phyloP scores from a whole-genome alignment of 2,888 invertebrate species.

The Ischnura elegans region DNA sequence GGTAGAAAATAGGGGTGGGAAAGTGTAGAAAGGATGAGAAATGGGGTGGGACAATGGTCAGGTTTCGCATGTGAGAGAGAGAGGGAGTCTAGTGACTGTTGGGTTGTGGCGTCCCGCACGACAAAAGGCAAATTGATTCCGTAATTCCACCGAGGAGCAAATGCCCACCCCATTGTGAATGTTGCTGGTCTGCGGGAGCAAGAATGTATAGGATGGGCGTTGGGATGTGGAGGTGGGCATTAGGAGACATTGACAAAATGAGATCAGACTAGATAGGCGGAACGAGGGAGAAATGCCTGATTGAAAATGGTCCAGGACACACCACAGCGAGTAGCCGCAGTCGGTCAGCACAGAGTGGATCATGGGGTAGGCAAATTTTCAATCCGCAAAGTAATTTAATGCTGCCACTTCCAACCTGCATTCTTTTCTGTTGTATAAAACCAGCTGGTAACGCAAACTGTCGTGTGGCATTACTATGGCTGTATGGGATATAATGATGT shows the following conservation, averaged over 20 bases:
- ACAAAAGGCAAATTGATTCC: slow-evolving; percentile 58
- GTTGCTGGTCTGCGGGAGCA: background rate
- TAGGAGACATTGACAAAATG: background rate
- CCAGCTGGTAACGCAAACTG: too few relatives aligned
- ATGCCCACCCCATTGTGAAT: background rate
- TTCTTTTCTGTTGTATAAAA: too few relatives aligned
- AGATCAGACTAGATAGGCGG: background rate
- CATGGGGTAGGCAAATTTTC: too few relatives aligned
- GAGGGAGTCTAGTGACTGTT: background rate
- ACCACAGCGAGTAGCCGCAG: background rate
- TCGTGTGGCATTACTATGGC: too few relatives aligned
- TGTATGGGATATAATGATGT: too few relatives aligned
- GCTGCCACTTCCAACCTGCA: too few relatives aligned
- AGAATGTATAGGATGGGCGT: too few relatives aligned
- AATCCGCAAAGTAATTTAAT: too few relatives aligned
- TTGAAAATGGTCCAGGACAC: background rate
- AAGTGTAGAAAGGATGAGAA: background rate
- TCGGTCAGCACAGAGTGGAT: too few relatives aligned
- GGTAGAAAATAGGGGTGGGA: background rate
- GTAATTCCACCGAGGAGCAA: slow-evolving; percentile 37
- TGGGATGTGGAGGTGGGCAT: too few relatives aligned
- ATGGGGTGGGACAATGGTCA: background rate
- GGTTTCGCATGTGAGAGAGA: too few relatives aligned
- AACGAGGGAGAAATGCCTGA: background rate
- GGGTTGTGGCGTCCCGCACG: slow-evolving; percentile 27